Evolutionary conservation across 2,113 vertebrate species (phyloP).

Genomic region (Rhombomys opimus): DNA sequence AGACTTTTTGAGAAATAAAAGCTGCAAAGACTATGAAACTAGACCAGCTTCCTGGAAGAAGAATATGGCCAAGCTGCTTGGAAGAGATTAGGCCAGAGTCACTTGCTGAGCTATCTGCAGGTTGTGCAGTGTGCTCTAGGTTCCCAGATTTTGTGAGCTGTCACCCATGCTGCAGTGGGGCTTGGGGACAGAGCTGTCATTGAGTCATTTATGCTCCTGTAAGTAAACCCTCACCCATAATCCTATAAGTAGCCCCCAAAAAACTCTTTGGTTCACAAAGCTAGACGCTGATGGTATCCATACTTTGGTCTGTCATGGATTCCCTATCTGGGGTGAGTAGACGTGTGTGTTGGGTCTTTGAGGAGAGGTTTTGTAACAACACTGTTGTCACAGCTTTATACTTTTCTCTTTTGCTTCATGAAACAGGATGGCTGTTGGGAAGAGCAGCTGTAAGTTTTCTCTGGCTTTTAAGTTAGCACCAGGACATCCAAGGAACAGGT

Average conservation of each 20-base stretch:
- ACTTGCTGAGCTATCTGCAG: background rate
- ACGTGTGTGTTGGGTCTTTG: background rate
- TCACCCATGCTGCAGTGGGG: background rate
- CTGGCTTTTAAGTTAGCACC: background rate
- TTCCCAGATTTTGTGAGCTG: background rate
- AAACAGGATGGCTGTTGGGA: background rate
- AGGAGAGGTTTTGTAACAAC: background rate
- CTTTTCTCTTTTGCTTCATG: background rate
- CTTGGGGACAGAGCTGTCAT: background rate
- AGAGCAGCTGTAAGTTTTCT: background rate
- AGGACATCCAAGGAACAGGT: background rate
- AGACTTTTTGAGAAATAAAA: background rate
- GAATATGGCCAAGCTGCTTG: too few relatives aligned
- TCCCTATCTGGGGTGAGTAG: background rate
- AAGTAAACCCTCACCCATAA: background rate
- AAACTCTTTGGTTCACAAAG: background rate
- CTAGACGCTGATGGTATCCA: background rate
- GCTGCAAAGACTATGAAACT: background rate
- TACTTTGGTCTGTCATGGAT: background rate
- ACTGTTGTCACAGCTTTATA: background rate
- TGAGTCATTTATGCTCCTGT: background rate
- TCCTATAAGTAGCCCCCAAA: background rate
- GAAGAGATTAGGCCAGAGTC: background rate
- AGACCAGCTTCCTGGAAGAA: background rate
- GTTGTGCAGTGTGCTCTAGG: background rate